Evolutionary conservation across 2,113 vertebrate species (phyloP).

Genomic region (Thalassoma bifasciatum): DNA sequence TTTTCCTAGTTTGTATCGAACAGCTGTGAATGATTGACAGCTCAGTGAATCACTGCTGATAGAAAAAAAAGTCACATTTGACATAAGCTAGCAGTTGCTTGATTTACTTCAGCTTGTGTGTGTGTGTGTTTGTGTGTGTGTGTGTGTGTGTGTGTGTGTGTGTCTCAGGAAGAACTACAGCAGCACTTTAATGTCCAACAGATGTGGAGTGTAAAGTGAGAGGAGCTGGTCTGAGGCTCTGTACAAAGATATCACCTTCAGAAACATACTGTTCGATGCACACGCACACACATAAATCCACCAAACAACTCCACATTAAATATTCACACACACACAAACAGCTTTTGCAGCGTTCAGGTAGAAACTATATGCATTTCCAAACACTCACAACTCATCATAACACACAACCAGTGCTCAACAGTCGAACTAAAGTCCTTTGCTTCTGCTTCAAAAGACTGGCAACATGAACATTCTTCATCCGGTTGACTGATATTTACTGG

Average conservation of each 20-base stretch:
- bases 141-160: slow-evolving; percentile 82
- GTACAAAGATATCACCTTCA: slow-evolving; percentile 49
- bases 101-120: slow-evolving; percentile 84
- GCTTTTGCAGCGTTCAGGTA: slow-evolving; percentile 24
- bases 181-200: slow-evolving; percentile 88
- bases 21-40: slow-evolving; percentile 54
- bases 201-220: slow-evolving; percentile 77
- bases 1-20: not conserved
- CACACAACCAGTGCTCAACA: slow-evolving; percentile 22
- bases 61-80: slow-evolving; percentile 84
- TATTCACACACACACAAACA: slow-evolving; percentile 18
- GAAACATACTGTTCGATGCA: slow-evolving; percentile 11
- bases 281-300: slow-evolving; percentile 6
- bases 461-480: slow-evolving; percentile 10
- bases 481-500: slow-evolving; percentile 38
- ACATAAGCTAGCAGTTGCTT: slow-evolving; percentile 79
- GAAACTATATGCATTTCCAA: slow-evolving; percentile 30
- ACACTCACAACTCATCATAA: slow-evolving; percentile 29
- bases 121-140: slow-evolving; percentile 83
- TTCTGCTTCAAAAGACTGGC: not conserved
- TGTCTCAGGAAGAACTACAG: slow-evolving; percentile 84
- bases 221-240: slow-evolving; percentile 43
- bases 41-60: slow-evolving; percentile 77
- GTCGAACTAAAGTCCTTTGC: not conserved
- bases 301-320: slow-evolving; percentile 40